Percentiles rank a stretch among this genome's conserved stretches.
phyloP scores from a whole-genome alignment of 2,113 vertebrate genomes.

The Neodontobutis hainanensis region DNA sequence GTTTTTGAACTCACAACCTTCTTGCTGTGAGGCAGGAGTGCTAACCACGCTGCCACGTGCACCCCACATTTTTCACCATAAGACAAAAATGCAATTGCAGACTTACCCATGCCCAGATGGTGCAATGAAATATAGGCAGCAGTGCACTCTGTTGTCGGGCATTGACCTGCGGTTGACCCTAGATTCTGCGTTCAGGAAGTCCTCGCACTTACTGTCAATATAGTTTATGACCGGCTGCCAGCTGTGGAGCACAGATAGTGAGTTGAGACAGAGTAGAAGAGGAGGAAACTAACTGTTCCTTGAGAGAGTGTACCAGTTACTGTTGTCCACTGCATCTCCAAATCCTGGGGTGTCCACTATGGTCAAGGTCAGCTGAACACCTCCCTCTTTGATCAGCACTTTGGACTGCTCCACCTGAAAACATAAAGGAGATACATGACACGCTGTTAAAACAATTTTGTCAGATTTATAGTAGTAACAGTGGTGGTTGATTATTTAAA shows the following conservation, averaged over 20 bases:
- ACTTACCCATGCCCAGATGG: slow-evolving; percentile 80
- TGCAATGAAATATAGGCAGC: slow-evolving; percentile 80
- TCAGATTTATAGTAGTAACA: too few relatives aligned
- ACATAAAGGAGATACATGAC: slow-evolving; percentile 2
- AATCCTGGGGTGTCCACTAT: slow-evolving; percentile 84
- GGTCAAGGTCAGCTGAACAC: slow-evolving; percentile 82
- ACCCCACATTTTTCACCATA: background rate
- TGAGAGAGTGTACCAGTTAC: slow-evolving; percentile 75
- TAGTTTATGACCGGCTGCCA: slow-evolving; percentile 82
- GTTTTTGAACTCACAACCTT: too few relatives aligned
- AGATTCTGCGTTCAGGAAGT: slow-evolving; percentile 80
- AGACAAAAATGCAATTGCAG: slow-evolving; percentile 10
- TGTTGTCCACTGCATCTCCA: slow-evolving; percentile 83
- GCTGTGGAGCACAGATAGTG: slow-evolving; percentile 42
- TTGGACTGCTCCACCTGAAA: slow-evolving; percentile 83
- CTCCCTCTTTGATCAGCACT: slow-evolving; percentile 82
- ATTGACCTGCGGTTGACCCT: slow-evolving; percentile 77
- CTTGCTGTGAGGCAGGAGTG: too few relatives aligned
- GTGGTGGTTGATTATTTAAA: too few relatives aligned
- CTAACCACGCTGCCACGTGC: too few relatives aligned
- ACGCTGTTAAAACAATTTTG: background rate
- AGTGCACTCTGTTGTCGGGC: slow-evolving; percentile 82
- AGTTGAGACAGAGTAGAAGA: background rate
- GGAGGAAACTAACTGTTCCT: background rate
- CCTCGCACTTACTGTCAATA: slow-evolving; percentile 80